Base-by-base conservation (phyloP, 2,888 invertebrate genomes). In the Coenonympha arcania region DNA sequence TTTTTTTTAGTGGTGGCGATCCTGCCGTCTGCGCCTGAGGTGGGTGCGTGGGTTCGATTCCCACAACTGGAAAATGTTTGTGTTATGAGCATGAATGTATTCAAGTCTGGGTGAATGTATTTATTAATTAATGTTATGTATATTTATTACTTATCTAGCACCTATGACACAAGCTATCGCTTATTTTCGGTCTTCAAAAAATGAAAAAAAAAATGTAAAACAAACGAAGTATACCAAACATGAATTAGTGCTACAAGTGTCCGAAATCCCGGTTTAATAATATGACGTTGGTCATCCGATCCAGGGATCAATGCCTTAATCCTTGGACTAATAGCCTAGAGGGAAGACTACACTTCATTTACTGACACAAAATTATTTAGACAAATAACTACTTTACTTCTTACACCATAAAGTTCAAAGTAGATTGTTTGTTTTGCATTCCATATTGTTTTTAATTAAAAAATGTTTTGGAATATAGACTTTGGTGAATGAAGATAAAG, bases 271-370 rank as follows among this genome's bases (percentile, higher is more conserved):
- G 70, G 74, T 76, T 79, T 81, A 81, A 66, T 67, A 68, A 79
- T 80, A 73, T 78, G 79, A 71, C 81, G 76, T 69, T 79, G 85
- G 85, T 85, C 85, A 85, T 76, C 78, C 72, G 69, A 80, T 73
- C 74, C 80, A 69, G 55, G 78, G 82, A 77, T 84, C 77, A 79
- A 63, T 69, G 66, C 69, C 64, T 73, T 85, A 84, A 86, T 84
- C 82, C 83, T 63, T 53, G 73, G 79, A 76, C 83, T 85, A 85
- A 85, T 83, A 80, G 80, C 79, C 75, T 60, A 58, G 58, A 64
- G 68, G 69, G 65, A 64, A 63, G 60, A 48, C 42, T 54, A 48
- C 51, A 58, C 64, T 65, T 62, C 64, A 64, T 64, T 66, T 64
- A 50, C 50, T 5, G 5, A 24, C 34, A 33, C 37, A 50, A 31